phyloP scores from a whole-genome alignment of 2,113 vertebrate genomes.

The Mustela lutreola region DNA sequence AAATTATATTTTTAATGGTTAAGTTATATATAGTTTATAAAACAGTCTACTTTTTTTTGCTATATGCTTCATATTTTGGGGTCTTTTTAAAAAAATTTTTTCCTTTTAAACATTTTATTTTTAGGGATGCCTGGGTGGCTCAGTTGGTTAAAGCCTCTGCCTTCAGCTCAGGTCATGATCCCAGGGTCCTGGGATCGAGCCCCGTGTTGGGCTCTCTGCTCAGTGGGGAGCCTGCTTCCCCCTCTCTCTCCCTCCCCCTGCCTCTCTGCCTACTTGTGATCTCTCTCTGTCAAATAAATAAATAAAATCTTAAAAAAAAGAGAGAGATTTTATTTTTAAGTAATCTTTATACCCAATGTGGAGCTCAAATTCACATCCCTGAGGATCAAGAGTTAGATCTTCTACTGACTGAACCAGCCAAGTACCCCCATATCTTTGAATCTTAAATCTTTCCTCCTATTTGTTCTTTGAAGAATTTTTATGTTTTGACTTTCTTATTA shows the following conservation, averaged over 20 bases:
- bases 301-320: too few species aligned
- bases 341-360: too few species aligned
- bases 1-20: constrained; percentile 1
- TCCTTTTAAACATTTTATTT: neutral
- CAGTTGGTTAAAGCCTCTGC: too few species aligned
- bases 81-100: neutral
- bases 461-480: neutral
- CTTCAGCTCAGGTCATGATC: too few species aligned
- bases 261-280: too few species aligned
- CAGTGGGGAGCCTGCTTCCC: too few species aligned
- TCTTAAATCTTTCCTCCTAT: neutral
- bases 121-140: too few species aligned
- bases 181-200: too few species aligned
- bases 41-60: neutral
- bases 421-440: neutral
- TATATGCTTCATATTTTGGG: neutral
- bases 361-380: neutral
- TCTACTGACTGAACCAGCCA: neutral
- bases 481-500: neutral
- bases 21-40: neutral
- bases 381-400: neutral
- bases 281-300: too few species aligned
- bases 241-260: too few species aligned
- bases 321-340: too few species aligned
- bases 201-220: fast-evolving